phyloP scores from a whole-genome alignment of 2,113 vertebrate species.

The Amblyopsis rosae region DNA sequence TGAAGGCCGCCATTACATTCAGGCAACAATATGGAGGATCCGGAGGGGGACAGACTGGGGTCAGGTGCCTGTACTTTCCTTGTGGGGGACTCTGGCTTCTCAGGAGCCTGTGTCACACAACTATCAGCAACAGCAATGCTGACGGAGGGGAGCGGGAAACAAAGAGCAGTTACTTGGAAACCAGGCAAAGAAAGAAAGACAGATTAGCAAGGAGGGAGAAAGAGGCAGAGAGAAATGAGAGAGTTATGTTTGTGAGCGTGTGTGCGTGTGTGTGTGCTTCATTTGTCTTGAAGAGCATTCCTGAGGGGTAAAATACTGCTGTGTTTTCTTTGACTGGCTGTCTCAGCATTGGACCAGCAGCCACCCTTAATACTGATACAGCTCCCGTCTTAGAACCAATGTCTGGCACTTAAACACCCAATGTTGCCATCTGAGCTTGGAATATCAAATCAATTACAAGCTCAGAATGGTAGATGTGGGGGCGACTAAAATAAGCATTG shows the following conservation, averaged over 20 bases:
- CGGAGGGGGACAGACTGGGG: conserved; percentile 63
- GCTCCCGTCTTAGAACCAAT: neutral
- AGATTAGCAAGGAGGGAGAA: conserved; percentile 53
- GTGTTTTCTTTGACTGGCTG: conserved; percentile 32
- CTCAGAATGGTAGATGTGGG: conserved; percentile 15
- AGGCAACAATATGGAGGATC: conserved; percentile 72
- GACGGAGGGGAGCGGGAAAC: conserved; percentile 72
- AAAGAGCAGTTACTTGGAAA: conserved; percentile 70
- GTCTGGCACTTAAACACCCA: conserved; percentile 15
- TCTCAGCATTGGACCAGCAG: conserved; percentile 14
- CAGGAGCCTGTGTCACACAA: conserved; percentile 78
- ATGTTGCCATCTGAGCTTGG: conserved; percentile 35
- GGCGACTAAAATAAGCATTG: conserved; percentile 46
- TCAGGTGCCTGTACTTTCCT: conserved; percentile 79
- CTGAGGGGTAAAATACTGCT: conserved; percentile 36
- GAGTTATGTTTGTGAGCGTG: conserved; percentile 41
- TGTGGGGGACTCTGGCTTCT: conserved; percentile 79
- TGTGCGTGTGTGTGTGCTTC: conserved; percentile 55
- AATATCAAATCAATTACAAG: conserved; percentile 48
- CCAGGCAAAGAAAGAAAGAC: conserved; percentile 62
- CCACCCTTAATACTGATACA: neutral
- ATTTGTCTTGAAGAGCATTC: conserved; percentile 62
- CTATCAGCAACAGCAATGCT: conserved; percentile 79
- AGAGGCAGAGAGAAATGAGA: conserved; percentile 64
- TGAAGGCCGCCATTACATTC: conserved; percentile 75